These are phyloP conservation scores for Centropristis striata DNA, from an alignment of 2,113 vertebrate genomes.

Conservation along the genomic window DNA sequence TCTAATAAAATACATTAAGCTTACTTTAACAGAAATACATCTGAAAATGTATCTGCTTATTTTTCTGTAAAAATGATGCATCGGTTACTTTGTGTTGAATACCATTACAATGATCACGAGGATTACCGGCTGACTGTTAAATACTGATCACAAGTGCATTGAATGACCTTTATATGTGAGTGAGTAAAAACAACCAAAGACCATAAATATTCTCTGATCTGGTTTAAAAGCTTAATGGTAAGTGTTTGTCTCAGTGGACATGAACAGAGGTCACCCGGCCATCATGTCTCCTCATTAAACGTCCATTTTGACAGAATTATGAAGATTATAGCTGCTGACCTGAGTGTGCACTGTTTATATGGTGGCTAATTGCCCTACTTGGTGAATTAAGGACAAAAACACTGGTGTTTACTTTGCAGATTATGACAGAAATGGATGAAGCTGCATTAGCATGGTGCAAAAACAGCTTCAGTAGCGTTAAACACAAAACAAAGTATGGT, in stretches of 20 bases:
- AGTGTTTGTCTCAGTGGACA: constrained; percentile 27
- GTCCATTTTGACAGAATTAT: constrained; percentile 71
- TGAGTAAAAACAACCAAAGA: constrained; percentile 25
- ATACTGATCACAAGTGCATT: constrained; percentile 25
- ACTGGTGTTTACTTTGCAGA: constrained; percentile 60
- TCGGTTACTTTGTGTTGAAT: background rate
- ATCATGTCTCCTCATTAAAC: constrained; percentile 53
- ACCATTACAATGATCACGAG: background rate
- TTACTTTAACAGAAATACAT: background rate
- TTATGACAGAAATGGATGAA: constrained; percentile 39
- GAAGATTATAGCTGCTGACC: constrained; percentile 64
- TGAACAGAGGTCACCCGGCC: constrained; percentile 35
- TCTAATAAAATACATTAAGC: constrained; percentile 9
- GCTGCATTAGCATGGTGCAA: constrained; percentile 17
- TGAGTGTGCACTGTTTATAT: constrained; percentile 50
- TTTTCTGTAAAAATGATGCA: background rate
- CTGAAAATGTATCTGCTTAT: background rate
- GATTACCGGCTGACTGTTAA: constrained; percentile 44
- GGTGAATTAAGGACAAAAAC: constrained; percentile 57
- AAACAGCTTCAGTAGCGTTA: constrained; percentile 29
- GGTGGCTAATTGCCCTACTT: constrained; percentile 67
- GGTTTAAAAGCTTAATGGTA: constrained; percentile 57
- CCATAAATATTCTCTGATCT: constrained; percentile 53
- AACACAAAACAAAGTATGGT: constrained; percentile 1
- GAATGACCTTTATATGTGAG: constrained; percentile 29